Base-by-base conservation (phyloP, 30 jellyfish, hydroid and myxozoan genomes). In the Turritopsis dohrnii region DNA sequence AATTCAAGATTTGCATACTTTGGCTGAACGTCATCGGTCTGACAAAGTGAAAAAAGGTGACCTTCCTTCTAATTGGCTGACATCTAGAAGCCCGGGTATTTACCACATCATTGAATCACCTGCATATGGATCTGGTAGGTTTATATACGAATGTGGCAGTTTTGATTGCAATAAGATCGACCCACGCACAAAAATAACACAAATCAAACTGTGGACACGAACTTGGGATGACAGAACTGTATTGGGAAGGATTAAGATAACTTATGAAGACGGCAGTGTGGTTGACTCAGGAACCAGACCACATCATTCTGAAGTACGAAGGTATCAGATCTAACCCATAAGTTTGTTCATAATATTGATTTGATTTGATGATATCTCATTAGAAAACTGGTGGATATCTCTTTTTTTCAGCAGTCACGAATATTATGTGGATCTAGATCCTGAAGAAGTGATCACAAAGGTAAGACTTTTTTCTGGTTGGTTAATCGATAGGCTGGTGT, bases 211-310 rank as follows among this genome's bases (percentile, higher is more conserved):
- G 19, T 89, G 91, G 91, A 83, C 84, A 66, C 84, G 96, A 52
- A 75, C 92, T 20, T 89, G 96, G 96, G 96, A 89, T 83, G 96
- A 93, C 28, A 72, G 96, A 22, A 88, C 89, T 9, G 96, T 89
- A 8, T 66, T 29, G 76, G 96, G 96, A 5, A 89, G 96, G 65
- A 71, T 54, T 88, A 16, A 9, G 23, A 75, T 66, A 18, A 29
- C n/a, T 16, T 21, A 29, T 79, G 79, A 65, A 30, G 81, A 66
- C 29, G 83, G 87, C 7, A 52, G 22, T 53, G 83, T 77, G 20
- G 72, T 77, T 1, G 85, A 22, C 16, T 31, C 83, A 1, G 71
- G 85, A 18, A 41, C 60, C 5, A 41, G 60, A 41, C 60, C 60
- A 3, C 5, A 41, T 41, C 60, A 41, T 41, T 41, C 60, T 41